phyloP scores from a whole-genome alignment of 1,140 invertebrate species.

The Ceratosolen solmsi region DNA sequence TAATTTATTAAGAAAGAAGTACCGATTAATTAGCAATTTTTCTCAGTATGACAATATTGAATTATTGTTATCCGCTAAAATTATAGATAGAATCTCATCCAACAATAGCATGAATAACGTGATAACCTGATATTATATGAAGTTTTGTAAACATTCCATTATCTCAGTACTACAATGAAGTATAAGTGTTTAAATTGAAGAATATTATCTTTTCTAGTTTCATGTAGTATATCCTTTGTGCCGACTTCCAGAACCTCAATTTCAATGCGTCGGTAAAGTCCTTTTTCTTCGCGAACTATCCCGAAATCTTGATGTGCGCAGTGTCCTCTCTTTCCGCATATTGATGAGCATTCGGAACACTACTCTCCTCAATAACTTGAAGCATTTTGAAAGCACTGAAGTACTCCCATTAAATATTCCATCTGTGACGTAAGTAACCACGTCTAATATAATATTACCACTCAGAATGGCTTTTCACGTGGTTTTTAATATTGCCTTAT shows the following conservation, averaged over 20 bases:
- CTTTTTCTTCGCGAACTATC: not conserved
- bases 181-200: not conserved
- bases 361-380: not conserved
- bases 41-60: too few relatives aligned
- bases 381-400: not conserved
- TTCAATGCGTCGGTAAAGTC: not conserved
- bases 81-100: too few relatives aligned
- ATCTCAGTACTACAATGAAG: not conserved
- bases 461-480: too few relatives aligned
- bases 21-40: too few relatives aligned
- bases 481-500: too few relatives aligned
- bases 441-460: too few relatives aligned
- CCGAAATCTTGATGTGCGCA: not conserved
- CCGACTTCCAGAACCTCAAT: not conserved
- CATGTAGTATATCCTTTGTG: not conserved
- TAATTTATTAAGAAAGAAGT: too few relatives aligned
- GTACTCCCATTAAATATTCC: not conserved
- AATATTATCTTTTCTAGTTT: not conserved
- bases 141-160: too few relatives aligned
- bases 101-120: too few relatives aligned
- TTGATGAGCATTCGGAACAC: not conserved
- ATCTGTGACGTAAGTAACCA: not conserved
- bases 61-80: too few relatives aligned
- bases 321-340: not conserved
- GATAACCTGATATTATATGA: too few relatives aligned